phyloP scores from a whole-genome alignment of 2,113 vertebrate genomes.

The Tragelaphus scriptus region DNA sequence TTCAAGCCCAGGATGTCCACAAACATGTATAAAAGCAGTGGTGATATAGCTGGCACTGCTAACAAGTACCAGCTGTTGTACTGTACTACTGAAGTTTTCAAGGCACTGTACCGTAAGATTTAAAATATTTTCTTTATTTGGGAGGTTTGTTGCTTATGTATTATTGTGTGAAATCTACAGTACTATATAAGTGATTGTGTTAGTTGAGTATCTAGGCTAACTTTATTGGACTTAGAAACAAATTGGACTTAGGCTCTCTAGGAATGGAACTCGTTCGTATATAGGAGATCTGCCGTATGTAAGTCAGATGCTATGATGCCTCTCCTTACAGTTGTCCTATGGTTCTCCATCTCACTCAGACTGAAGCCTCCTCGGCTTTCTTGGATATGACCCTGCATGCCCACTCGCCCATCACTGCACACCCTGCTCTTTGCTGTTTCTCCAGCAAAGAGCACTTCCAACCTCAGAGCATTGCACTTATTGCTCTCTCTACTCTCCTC shows the following conservation, averaged over 20 bases:
- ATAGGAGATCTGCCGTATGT: not conserved
- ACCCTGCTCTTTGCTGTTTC: not conserved
- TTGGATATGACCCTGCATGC: too few species aligned
- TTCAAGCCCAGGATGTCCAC: not conserved
- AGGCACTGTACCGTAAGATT: not conserved
- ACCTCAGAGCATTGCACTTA: not conserved
- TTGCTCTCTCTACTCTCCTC: not conserved
- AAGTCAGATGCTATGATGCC: not conserved
- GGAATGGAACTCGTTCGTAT: not conserved
- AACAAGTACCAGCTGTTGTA: not conserved
- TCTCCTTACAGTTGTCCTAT: not conserved
- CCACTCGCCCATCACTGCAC: not conserved
- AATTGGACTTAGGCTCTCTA: not conserved
- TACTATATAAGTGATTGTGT: not conserved
- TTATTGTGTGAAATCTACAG: not conserved
- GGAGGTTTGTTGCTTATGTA: not conserved
- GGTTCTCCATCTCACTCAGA: not conserved
- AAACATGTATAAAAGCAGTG: not conserved
- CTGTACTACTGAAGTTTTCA: not conserved
- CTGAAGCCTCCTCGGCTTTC: not conserved
- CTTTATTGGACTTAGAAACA: not conserved
- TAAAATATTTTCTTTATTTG: not conserved
- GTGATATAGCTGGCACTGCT: not conserved
- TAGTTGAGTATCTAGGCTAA: not conserved
- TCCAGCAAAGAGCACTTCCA: not conserved